phyloP scores from a whole-genome alignment of 2,888 invertebrate genomes.

The Pristionchus entomophagus region DNA sequence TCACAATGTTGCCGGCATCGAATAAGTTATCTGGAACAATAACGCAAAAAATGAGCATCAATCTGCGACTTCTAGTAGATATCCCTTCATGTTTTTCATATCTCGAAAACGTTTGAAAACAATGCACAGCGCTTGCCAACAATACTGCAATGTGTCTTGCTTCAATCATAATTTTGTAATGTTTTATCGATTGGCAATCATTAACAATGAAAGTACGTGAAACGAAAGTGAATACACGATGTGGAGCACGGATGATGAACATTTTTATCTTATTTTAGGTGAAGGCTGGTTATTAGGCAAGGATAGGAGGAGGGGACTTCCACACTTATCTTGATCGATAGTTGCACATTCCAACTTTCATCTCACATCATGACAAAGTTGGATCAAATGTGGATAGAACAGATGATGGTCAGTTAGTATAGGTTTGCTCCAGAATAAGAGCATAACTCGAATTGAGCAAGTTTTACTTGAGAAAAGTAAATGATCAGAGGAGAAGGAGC shows the following conservation, averaged over 20 bases:
- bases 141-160: too few species aligned
- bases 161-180: background rate
- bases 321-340: constrained; percentile 13
- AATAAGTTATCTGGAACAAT: too few species aligned
- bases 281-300: constrained; percentile 18
- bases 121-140: too few species aligned
- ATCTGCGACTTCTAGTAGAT: too few species aligned
- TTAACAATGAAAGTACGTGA: constrained; percentile 12
- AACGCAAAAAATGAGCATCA: too few species aligned
- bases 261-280: background rate
- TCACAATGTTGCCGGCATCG: too few species aligned
- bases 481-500: constrained; percentile 22
- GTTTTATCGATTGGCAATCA: constrained; percentile 25
- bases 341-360: constrained; percentile 31
- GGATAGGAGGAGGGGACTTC: background rate
- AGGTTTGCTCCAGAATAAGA: background rate
- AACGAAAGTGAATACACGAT: constrained; percentile 35
- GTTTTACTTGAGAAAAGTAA: constrained; percentile 40
- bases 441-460: constrained; percentile 42
- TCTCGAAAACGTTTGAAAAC: too few species aligned
- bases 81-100: too few species aligned
- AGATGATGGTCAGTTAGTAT: constrained; percentile 13
- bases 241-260: constrained; percentile 17
- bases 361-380: constrained; percentile 5
- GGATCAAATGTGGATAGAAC: constrained; percentile 5